Percentiles rank a stretch among this genome's conserved stretches.
Conservation (phyloP, 92 coral and sea anemone genomes). For the Actinernus sp. region DNA sequence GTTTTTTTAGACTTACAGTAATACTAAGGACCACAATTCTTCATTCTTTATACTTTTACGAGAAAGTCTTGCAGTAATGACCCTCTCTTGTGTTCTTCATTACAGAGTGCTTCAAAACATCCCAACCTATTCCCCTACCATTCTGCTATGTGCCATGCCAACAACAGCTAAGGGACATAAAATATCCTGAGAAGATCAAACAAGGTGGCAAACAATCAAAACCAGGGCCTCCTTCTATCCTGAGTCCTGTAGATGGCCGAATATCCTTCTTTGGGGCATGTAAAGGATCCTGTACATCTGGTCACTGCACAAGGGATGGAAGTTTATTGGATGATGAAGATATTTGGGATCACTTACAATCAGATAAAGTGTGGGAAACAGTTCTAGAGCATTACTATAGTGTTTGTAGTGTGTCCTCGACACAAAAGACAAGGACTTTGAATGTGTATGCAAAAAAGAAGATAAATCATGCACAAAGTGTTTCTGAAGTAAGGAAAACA, state of each 20-base stretch:
- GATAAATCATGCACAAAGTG: constrained; percentile 24
- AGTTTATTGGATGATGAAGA: constrained; percentile 10
- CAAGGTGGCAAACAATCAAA: constrained; percentile 12
- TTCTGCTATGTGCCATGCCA: constrained; percentile 91
- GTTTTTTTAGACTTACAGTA: no score
- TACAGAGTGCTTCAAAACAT: constrained; percentile 50
- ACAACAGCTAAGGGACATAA: constrained; percentile 72
- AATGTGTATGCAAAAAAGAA: constrained; percentile 69
- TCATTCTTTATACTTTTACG: no score
- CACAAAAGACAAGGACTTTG: constrained; percentile 52
- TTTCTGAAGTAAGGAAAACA: constrained; percentile 30
- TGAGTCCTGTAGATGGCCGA: constrained; percentile 77
- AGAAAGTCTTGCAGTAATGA: no score
- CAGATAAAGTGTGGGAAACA: constrained; percentile 85
- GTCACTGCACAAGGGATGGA: not conserved
- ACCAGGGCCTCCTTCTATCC: not conserved
- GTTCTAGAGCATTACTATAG: constrained; percentile 91
- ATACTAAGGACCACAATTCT: no score
- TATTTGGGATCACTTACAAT: constrained; percentile 79
- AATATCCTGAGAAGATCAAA: constrained; percentile 33
- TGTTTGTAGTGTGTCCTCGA: constrained; percentile 64
- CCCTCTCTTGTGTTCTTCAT: not conserved
- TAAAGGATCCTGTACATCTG: constrained; percentile 1
- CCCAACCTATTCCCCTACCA: constrained; percentile 76
- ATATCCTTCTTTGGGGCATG: constrained; percentile 65